Percentiles rank a stretch among this genome's conserved stretches.
Conservation (phyloP, 2,113 vertebrate species). For the Micronisus gabar region DNA sequence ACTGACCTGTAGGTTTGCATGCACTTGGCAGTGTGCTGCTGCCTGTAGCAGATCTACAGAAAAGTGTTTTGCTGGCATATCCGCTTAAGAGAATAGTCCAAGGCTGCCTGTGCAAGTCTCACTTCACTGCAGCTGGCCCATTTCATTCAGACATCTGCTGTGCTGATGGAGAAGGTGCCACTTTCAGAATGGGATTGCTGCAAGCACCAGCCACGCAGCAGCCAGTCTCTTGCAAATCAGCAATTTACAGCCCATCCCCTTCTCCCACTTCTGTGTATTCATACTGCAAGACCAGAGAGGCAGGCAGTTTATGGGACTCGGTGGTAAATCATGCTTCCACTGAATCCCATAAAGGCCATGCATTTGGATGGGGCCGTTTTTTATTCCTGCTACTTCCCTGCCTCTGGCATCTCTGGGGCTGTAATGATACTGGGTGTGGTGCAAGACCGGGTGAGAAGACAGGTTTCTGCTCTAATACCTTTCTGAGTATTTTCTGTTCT, state of each 20-base stretch:
- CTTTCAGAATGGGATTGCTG: background rate
- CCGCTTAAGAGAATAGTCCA: background rate
- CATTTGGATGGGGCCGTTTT: rapidly evolving
- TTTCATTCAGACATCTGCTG: background rate
- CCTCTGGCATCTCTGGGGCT: background rate
- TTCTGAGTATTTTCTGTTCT: background rate
- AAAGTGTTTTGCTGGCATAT: background rate
- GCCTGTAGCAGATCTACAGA: background rate
- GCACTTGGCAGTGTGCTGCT: background rate
- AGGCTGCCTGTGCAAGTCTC: background rate
- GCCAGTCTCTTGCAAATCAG: background rate
- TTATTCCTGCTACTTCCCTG: background rate
- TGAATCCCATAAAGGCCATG: background rate
- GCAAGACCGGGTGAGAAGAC: background rate
- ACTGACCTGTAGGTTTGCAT: background rate
- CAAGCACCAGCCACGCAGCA: background rate
- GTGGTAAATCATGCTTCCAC: background rate
- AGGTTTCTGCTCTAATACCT: background rate
- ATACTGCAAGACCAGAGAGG: background rate
- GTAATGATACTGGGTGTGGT: background rate
- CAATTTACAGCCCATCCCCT: background rate
- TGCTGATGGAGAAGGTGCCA: background rate
- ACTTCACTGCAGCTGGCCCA: background rate
- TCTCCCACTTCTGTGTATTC: background rate
- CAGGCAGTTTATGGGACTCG: background rate